Evolutionary conservation across 2,797 vertebrate genomes (phyloP), one percentile per base, ranked within the genome.

Genomic region (Heterohyrax brucei): DNA sequence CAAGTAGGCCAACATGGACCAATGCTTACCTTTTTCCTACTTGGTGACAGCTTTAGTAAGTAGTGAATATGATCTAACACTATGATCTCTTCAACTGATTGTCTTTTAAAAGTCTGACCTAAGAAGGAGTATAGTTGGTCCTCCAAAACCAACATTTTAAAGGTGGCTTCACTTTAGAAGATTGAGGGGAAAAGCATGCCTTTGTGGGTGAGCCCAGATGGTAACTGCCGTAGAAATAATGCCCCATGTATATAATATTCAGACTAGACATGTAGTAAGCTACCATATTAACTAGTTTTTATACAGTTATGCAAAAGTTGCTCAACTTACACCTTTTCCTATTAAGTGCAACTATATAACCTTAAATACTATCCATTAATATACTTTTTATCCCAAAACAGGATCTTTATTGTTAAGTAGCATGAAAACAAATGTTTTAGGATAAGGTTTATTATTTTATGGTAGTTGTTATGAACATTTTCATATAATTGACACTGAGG

Each of bases 401-500:
- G 87, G 24, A 13, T 76, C 80, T 84, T 72, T 91, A 92, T 26
- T 76, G 76, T 56, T 80, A 84, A 85, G 85, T 80, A 6, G 89
- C 85, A 90, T 81, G 7, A 82, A 94, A 92, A 87, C 13, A 80
- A 62, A 85, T 78, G 30, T 89, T 91, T 24, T 93, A 89, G 18
- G 87, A 46, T 44, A 80, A 94, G 7, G 19, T 81, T 80, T 95
- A 78, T 24, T 93, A 13, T 90, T 18, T 76, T 82, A 53, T n/a
- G 39, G 33, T 87, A 94, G 56, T 39, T 84, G 28, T 93, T 75
- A 66, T 83, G 64, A 89, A 16, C 30, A 80, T 70, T 93, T 89
- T 88, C 85, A 10, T 93, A 9, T 93, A 89, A 92, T 66, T 92
- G 56, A 87, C 77, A 87, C 5, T n/a, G 19, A 56, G 22, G 56